Evolutionary conservation across 2,113 vertebrate species (phyloP).

Genomic region (Psilopogon haemacephalus): DNA sequence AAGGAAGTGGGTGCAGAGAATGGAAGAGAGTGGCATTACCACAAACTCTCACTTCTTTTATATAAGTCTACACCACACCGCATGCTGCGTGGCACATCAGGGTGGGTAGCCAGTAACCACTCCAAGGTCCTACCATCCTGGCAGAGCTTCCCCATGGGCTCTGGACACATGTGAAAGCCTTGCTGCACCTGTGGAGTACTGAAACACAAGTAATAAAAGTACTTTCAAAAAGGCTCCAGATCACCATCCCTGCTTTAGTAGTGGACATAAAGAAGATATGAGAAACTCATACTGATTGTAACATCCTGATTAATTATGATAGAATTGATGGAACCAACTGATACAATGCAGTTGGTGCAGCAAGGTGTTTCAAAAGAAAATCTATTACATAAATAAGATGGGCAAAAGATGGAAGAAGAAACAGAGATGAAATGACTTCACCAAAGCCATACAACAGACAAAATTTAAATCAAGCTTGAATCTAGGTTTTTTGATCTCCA

Average conservation of each 20-base stretch:
- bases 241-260: background rate
- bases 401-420: background rate
- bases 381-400: background rate
- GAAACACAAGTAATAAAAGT: background rate
- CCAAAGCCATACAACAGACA: background rate
- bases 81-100: rapidly evolving
- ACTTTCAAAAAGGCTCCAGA: background rate
- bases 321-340: background rate
- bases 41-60: background rate
- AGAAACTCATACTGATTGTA: background rate
- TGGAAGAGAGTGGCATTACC: too few species aligned
- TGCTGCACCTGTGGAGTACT: rapidly evolving
- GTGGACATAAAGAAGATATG: background rate
- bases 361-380: background rate
- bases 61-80: background rate
- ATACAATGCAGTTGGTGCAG: rapidly evolving
- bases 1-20: background rate
- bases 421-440: slow-evolving; percentile 1
- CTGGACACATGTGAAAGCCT: background rate
- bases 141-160: background rate
- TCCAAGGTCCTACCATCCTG: too few species aligned
- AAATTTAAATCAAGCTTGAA: slow-evolving; percentile 3
- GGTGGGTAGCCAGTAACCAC: background rate
- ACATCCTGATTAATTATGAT: background rate
- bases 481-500: slow-evolving; percentile 29